These are phyloP conservation scores for Psittacus erithacus DNA, from an alignment of 2,113 vertebrate species.

Conservation along the genomic window DNA sequence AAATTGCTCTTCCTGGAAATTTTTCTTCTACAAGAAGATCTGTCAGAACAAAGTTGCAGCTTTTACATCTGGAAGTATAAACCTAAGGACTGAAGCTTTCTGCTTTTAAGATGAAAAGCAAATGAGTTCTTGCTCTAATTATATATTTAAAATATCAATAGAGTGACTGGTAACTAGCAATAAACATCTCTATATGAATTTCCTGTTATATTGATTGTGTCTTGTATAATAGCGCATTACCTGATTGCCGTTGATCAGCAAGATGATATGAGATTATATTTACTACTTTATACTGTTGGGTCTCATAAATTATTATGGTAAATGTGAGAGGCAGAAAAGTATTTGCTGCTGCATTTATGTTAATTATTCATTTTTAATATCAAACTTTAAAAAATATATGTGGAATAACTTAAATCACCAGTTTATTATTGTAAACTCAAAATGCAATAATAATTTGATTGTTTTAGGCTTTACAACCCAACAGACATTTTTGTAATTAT, in stretches of 20 bases:
- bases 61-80: neutral
- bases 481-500: neutral
- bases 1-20: neutral
- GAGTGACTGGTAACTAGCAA: slow-evolving; percentile 2
- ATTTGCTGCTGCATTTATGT: neutral
- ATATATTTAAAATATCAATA: slow-evolving; percentile 40
- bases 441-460: neutral
- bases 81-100: neutral
- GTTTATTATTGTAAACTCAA: neutral
- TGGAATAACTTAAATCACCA: neutral
- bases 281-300: neutral
- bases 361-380: neutral
- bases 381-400: neutral
- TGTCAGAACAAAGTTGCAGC: neutral
- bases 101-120: slow-evolving; percentile 11
- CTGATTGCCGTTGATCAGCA: slow-evolving; percentile 47
- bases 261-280: slow-evolving; percentile 33
- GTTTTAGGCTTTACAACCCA: neutral
- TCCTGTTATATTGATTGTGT: slow-evolving; percentile 49
- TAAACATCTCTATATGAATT: slow-evolving; percentile 39
- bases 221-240: slow-evolving; percentile 7
- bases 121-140: slow-evolving; percentile 45
- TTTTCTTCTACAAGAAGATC: neutral
- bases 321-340: neutral
- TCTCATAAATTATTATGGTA: neutral